Percentiles rank a stretch among this genome's conserved stretches.
phyloP scores from a whole-genome alignment of 2,113 vertebrate genomes.

The Picathartes gymnocephalus region DNA sequence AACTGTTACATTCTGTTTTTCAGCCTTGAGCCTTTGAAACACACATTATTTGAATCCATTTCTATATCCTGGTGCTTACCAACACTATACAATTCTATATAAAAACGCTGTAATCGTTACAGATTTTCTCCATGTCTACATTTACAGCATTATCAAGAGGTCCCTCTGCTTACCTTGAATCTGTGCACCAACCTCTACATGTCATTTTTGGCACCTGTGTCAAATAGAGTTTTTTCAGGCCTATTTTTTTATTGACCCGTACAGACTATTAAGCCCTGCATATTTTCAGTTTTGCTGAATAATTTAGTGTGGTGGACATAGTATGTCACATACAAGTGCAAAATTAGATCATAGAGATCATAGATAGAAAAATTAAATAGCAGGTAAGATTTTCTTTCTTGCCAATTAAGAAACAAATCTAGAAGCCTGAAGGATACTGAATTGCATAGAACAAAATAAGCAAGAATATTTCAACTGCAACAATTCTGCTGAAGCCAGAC shows the following conservation, averaged over 20 bases:
- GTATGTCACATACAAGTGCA: neutral
- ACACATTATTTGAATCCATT: accelerated
- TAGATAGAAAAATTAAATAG: neutral
- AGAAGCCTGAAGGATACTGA: neutral
- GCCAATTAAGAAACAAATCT: neutral
- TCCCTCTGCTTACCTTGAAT: neutral
- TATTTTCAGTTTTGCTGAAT: neutral
- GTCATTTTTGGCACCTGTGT: neutral
- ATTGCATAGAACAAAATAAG: neutral
- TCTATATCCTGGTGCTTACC: neutral
- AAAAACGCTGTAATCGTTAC: neutral
- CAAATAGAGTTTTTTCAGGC: neutral
- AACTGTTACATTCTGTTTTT: neutral
- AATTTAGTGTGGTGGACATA: neutral
- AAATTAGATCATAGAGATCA: neutral
- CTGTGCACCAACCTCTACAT: neutral
- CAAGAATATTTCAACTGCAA: neutral
- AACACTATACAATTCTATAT: neutral
- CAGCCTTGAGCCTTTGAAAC: neutral
- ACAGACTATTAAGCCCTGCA: neutral
- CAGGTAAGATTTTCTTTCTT: neutral
- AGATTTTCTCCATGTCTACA: neutral
- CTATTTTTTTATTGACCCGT: neutral
- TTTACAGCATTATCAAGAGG: neutral
- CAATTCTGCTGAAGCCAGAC: neutral